These are phyloP conservation scores for Crocodylus rhombifer DNA, from an alignment of 2,797 vertebrate genomes.

Conservation along the genomic window DNA sequence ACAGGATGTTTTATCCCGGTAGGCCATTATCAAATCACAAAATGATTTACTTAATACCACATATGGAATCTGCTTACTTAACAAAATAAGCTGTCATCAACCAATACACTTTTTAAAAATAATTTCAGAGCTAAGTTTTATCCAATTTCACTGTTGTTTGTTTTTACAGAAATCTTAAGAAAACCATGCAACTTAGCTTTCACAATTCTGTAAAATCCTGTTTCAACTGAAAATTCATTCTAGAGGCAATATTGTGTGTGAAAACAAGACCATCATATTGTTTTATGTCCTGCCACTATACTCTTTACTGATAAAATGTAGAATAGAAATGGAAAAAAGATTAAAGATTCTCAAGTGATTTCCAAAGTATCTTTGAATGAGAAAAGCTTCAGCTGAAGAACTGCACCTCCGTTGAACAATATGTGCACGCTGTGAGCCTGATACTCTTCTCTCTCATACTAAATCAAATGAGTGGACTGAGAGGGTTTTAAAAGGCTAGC, in stretches of 20 bases:
- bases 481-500: constrained; percentile 12
- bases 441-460: not conserved
- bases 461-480: not conserved
- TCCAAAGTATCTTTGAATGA: constrained; percentile 8
- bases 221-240: constrained; percentile 19
- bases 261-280: constrained; percentile 20
- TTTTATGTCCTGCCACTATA: constrained; percentile 20
- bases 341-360: not conserved
- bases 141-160: constrained; percentile 71
- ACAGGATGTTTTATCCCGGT: constrained; percentile 89
- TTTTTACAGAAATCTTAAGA: constrained; percentile 66
- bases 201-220: constrained; percentile 53
- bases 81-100: constrained; percentile 83
- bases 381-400: not conserved
- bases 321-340: too few species aligned
- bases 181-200: constrained; percentile 32
- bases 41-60: constrained; percentile 77
- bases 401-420: not conserved
- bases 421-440: not conserved
- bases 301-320: constrained; percentile 12
- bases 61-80: constrained; percentile 90
- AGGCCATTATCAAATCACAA: constrained; percentile 89
- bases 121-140: constrained; percentile 73
- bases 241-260: constrained; percentile 20
- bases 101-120: constrained; percentile 73